These are phyloP conservation scores for Meloe dianella DNA, from an alignment of 2,888 invertebrate genomes.

Conservation along the genomic window DNA sequence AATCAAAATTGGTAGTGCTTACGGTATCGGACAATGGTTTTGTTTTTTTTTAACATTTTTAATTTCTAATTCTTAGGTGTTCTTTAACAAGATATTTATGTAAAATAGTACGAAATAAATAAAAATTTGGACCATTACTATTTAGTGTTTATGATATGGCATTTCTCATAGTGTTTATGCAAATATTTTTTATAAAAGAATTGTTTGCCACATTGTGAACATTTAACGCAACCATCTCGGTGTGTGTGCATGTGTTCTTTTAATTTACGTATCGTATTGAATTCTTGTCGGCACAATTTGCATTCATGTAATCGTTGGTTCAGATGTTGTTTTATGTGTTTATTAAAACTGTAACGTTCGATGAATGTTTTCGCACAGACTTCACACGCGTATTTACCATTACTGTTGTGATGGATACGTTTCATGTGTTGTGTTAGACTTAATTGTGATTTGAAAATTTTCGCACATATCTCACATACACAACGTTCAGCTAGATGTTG, in stretches of 20 bases:
- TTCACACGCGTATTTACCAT: constrained; percentile 37
- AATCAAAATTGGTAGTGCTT: constrained; percentile 53
- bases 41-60: constrained; percentile 42
- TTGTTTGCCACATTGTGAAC: constrained; percentile 41
- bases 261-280: constrained; percentile 37
- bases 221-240: constrained; percentile 38
- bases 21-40: constrained; percentile 58
- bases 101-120: constrained; percentile 51
- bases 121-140: constrained; percentile 42
- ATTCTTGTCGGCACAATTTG: constrained; percentile 39
- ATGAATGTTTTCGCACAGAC: constrained; percentile 40
- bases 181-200: constrained; percentile 43
- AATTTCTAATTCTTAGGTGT: constrained; percentile 52
- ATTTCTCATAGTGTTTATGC: constrained; percentile 39
- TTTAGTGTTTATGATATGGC: constrained; percentile 13
- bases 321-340: constrained; percentile 40
- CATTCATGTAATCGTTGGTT: constrained; percentile 40
- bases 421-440: constrained; percentile 42
- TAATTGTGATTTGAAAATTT: constrained; percentile 42
- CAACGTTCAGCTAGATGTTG: constrained; percentile 37
- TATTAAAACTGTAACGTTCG: constrained; percentile 39
- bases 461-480: constrained; percentile 42
- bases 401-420: constrained; percentile 38
- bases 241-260: constrained; percentile 43
- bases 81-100: constrained; percentile 55